phyloP scores from a whole-genome alignment of 2,888 invertebrate species.

The Harmothoe impar region DNA sequence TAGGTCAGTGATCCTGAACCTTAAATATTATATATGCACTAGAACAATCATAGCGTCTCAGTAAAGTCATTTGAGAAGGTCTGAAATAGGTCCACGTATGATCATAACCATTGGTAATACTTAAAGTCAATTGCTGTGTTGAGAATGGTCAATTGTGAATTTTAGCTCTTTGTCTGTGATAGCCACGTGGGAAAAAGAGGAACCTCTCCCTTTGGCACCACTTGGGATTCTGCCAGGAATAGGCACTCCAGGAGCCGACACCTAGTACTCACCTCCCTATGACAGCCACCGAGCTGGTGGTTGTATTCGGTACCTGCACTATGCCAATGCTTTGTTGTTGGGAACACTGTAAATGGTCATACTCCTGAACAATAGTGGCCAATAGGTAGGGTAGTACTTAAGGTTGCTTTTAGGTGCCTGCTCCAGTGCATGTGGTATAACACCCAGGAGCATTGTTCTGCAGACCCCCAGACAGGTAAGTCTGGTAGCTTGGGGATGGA shows the following conservation, averaged over 20 bases:
- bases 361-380: not conserved
- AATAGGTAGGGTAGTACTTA: not conserved
- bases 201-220: not conserved
- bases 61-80: too few species aligned
- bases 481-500: not conserved
- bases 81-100: too few species aligned
- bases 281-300: not conserved
- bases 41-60: too few species aligned
- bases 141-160: too few species aligned
- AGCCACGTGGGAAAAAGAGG: not conserved
- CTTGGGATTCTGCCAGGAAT: not conserved
- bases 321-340: constrained; percentile 1
- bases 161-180: not conserved
- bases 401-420: not conserved
- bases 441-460: not conserved
- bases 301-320: not conserved
- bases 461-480: not conserved
- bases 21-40: too few species aligned
- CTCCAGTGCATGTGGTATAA: not conserved
- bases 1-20: too few species aligned
- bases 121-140: too few species aligned
- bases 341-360: not conserved
- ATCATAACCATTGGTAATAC: too few species aligned
- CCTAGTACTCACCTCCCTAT: not conserved
- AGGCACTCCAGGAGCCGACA: not conserved